phyloP scores from a whole-genome alignment of 2,113 vertebrate genomes.

The Falcunculus frontatus region DNA sequence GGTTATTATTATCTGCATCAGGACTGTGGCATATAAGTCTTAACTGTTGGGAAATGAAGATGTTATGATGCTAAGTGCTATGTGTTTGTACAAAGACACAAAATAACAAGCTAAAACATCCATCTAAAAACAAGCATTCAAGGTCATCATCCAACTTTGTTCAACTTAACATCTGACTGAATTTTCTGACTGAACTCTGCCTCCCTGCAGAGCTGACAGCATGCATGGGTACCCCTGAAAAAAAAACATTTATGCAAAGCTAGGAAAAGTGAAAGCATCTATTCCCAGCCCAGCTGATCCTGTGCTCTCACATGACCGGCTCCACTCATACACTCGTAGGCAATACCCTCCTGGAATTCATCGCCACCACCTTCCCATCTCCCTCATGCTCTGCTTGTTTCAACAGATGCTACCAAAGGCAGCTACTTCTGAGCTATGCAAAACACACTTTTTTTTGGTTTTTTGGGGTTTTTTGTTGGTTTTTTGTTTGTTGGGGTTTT shows the following conservation, averaged over 20 bases:
- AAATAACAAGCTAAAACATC: not conserved
- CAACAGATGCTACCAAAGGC: not conserved
- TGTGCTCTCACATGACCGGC: not conserved
- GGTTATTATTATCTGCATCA: not conserved
- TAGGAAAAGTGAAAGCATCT: not conserved
- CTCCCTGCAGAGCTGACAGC: not conserved
- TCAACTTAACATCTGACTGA: not conserved
- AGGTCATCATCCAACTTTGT: not conserved
- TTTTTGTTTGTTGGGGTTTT: too few relatives aligned
- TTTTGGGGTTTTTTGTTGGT: not conserved
- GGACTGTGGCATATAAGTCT: not conserved
- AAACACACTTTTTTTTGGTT: not conserved
- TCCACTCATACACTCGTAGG: not conserved
- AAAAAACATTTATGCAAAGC: not conserved
- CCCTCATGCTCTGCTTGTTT: not conserved
- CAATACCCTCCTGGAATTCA: not conserved
- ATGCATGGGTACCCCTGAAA: not conserved
- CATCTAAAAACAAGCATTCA: not conserved
- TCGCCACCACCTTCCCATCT: not conserved
- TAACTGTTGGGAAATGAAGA: not conserved
- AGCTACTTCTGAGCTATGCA: not conserved
- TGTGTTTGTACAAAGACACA: not conserved
- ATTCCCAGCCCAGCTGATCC: not conserved
- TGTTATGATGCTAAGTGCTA: not conserved
- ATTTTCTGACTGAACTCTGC: not conserved